Percentiles rank a stretch among this genome's conserved stretches.
Conservation (phyloP, 2,888 invertebrate genomes). For the Melanophora roralis region DNA sequence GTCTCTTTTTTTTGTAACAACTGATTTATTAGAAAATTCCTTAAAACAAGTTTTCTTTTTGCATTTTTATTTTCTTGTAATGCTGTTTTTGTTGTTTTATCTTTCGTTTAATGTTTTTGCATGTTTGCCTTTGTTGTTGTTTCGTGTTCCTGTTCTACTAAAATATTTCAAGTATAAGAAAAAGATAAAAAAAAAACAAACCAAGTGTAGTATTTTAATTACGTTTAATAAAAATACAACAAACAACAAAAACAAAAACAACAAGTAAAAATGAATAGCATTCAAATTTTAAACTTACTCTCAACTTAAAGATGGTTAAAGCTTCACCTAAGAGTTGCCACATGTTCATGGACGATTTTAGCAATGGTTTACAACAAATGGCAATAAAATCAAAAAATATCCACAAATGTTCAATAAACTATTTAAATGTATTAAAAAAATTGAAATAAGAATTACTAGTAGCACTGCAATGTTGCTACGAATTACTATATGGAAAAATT, state of each 20-base stretch:
- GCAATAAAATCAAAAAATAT: background rate
- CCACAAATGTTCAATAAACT: too few species aligned
- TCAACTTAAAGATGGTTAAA: slow-evolving; percentile 41
- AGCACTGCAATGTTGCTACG: too few species aligned
- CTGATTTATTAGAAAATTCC: slow-evolving; percentile 75
- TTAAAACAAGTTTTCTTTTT: slow-evolving; percentile 72
- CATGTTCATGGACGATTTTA: background rate
- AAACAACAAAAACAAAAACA: slow-evolving; percentile 56
- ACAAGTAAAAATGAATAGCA: slow-evolving; percentile 40
- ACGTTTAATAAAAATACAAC: slow-evolving; percentile 65
- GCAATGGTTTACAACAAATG: too few species aligned
- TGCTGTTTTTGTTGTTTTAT: slow-evolving; percentile 36
- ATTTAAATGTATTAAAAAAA: too few species aligned
- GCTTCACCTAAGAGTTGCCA: slow-evolving; percentile 65
- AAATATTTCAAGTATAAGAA: slow-evolving; percentile 61
- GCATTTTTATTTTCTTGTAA: slow-evolving; percentile 19
- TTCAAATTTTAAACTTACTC: slow-evolving; percentile 41
- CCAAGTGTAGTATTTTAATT: slow-evolving; percentile 75
- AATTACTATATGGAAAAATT: too few species aligned
- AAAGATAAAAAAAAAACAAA: slow-evolving; percentile 61
- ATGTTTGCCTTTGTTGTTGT: slow-evolving; percentile 8
- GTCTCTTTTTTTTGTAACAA: slow-evolving; percentile 49
- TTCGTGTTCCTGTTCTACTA: slow-evolving; percentile 58
- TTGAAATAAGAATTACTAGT: too few species aligned
- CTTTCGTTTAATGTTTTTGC: slow-evolving; percentile 46